Base-by-base conservation (phyloP, 2,888 invertebrate genomes). In the Hydraecia micacea region DNA sequence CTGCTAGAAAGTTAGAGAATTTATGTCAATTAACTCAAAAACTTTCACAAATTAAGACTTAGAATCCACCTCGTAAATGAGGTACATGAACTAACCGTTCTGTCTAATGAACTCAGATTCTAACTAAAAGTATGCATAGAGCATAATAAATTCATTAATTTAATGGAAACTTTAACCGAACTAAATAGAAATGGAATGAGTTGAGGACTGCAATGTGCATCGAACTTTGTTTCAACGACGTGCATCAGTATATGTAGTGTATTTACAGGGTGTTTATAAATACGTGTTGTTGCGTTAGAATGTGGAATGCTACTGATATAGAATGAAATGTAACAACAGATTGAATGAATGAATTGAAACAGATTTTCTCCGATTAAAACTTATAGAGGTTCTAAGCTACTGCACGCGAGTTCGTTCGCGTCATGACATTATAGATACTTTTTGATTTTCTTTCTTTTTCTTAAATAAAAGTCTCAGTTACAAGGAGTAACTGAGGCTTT, bases 61-160 rank as follows among this genome's bases (percentile, higher is more conserved):
- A 28, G 11, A 67, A 67, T 9, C 9, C 6, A 42, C 6, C 18
- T 42, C n/a, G 67, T 67, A 28, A 67, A 63, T 75, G 42, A 81
- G 69, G 55, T 70, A 52, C 42, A 81, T 15, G 28, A 81, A 60
- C 75, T 25, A n/a, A 55, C 36, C 15, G 36, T 42, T 66, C 5
- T 18, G 32, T 21, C n/a, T 65, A 81, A 76, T 39, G 49, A 76
- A 42, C 39, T 75, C 42, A 46, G 28, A 52, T 52, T 65, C 4
- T 18, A 55, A 75, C 58, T 75, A 66, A 69, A 70, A 80, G 36
- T 60, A 25, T 39, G 21, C 42, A 36, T 69, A 69, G 15, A 32
- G 55, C 46, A 28, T 32, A 49, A 62, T 79, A 39, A n/a, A 62
- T 75, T 73, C 21, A 84, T 80, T 39, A 28, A 66, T 52, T 42